Conservation (phyloP, 2,888 invertebrate genomes). For the Oxycera nigricornis region DNA sequence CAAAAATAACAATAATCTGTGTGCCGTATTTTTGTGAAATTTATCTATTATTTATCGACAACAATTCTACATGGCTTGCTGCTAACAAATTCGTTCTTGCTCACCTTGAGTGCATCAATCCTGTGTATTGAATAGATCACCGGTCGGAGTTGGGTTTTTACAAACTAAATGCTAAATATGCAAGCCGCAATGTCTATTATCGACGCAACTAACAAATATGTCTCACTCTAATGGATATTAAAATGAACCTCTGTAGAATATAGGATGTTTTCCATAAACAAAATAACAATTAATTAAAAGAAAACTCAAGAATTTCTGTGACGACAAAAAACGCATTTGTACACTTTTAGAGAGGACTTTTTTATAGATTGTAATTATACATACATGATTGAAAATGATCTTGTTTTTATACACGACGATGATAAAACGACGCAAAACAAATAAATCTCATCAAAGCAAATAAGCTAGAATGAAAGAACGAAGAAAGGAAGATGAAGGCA, state of each 20-base stretch:
- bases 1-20: neutral
- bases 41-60: conserved; percentile 28
- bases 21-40: conserved; percentile 26
- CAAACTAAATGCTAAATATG: neutral
- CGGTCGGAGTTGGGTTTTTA: neutral
- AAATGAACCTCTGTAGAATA: conserved; percentile 17
- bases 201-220: neutral
- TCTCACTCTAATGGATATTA: neutral
- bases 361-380: conserved; percentile 31
- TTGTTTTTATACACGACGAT: conserved; percentile 35
- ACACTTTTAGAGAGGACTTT: conserved; percentile 31
- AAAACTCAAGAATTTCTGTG: conserved; percentile 24
- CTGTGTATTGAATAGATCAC: neutral
- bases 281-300: neutral
- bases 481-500: too few species aligned
- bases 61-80: neutral
- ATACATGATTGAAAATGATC: conserved; percentile 10
- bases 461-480: too few species aligned
- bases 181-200: neutral
- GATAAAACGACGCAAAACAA: conserved; percentile 18
- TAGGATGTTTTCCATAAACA: conserved; percentile 9
- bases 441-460: conserved; percentile 11
- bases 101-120: neutral
- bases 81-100: neutral
- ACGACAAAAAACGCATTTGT: conserved; percentile 25